These are phyloP conservation scores for Entosphenus tridentatus DNA, from an alignment of 2,113 vertebrate genomes.

Conservation along the genomic window DNA sequence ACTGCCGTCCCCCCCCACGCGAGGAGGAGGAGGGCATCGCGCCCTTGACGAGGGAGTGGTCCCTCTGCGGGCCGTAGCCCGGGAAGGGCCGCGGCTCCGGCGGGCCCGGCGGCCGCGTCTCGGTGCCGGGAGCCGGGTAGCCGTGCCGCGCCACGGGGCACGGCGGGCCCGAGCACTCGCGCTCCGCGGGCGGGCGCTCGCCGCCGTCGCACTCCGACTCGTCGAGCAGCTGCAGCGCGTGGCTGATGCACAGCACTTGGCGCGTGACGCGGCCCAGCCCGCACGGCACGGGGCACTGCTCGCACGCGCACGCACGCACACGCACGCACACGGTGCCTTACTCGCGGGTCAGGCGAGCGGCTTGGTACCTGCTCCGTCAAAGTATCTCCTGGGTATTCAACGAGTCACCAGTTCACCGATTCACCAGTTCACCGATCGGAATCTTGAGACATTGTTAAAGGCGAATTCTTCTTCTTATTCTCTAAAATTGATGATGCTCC, in stretches of 20 bases:
- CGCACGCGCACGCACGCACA: too few species aligned
- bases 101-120: neutral
- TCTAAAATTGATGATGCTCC: too few species aligned
- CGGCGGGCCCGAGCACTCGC: constrained; percentile 44
- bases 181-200: constrained; percentile 43
- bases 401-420: too few species aligned
- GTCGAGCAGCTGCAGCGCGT: constrained; percentile 53
- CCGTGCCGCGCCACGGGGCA: neutral
- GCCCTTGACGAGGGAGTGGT: neutral
- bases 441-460: too few species aligned
- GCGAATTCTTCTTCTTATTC: too few species aligned
- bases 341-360: too few species aligned
- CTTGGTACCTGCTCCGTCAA: too few species aligned
- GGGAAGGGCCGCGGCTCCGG: neutral
- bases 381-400: too few species aligned
- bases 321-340: too few species aligned
- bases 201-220: constrained; percentile 58
- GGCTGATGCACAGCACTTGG: constrained; percentile 65
- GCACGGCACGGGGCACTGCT: constrained; percentile 71
- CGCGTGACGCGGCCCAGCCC: constrained; percentile 72
- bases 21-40: neutral
- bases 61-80: neutral
- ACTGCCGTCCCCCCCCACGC: constrained; percentile 38
- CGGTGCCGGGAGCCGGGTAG: neutral
- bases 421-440: too few species aligned